Evolutionary conservation across 1,140 invertebrate genomes (phyloP).

Genomic region (Pseudomyrmex cubaensis): DNA sequence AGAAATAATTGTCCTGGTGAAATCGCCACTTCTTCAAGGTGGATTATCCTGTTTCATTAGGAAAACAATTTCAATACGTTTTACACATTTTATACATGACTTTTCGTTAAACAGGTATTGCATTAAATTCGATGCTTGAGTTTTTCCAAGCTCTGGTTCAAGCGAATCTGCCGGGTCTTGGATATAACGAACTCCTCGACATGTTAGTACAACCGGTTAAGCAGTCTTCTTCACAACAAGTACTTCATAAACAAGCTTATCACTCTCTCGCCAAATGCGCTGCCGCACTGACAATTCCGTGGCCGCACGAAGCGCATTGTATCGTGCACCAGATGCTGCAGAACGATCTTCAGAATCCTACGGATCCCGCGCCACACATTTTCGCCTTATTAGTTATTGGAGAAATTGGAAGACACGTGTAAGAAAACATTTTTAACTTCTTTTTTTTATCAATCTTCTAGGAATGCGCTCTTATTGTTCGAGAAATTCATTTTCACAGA

Average conservation of each 20-base stretch:
- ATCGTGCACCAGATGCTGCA: slow-evolving; percentile 94
- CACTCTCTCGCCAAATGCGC: slow-evolving; percentile 98
- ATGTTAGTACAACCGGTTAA: slow-evolving; percentile 89
- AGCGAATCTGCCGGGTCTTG: slow-evolving; percentile 91
- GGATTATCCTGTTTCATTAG: slow-evolving; percentile 30
- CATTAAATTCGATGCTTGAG: slow-evolving; percentile 95
- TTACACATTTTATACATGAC: neutral
- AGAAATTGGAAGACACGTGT: slow-evolving; percentile 98
- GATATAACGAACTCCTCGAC: slow-evolving; percentile 92
- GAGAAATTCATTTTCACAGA: slow-evolving; percentile 85
- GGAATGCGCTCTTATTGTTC: slow-evolving; percentile 1
- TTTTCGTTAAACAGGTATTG: slow-evolving; percentile 88
- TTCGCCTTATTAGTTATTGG: slow-evolving; percentile 97
- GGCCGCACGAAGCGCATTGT: slow-evolving; percentile 89
- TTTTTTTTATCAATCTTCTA: slow-evolving; percentile 4
- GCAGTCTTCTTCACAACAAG: slow-evolving; percentile 65
- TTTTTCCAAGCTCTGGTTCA: slow-evolving; percentile 96
- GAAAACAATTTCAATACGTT: neutral
- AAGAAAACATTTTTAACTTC: slow-evolving; percentile 80
- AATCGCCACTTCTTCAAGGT: slow-evolving; percentile 95
- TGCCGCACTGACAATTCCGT: slow-evolving; percentile 94
- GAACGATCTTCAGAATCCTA: slow-evolving; percentile 90
- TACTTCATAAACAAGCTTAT: slow-evolving; percentile 92
- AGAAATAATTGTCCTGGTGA: slow-evolving; percentile 94
- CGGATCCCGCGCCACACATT: slow-evolving; percentile 92